phyloP scores from a whole-genome alignment of 1,140 invertebrate species.

The Apis florea region DNA sequence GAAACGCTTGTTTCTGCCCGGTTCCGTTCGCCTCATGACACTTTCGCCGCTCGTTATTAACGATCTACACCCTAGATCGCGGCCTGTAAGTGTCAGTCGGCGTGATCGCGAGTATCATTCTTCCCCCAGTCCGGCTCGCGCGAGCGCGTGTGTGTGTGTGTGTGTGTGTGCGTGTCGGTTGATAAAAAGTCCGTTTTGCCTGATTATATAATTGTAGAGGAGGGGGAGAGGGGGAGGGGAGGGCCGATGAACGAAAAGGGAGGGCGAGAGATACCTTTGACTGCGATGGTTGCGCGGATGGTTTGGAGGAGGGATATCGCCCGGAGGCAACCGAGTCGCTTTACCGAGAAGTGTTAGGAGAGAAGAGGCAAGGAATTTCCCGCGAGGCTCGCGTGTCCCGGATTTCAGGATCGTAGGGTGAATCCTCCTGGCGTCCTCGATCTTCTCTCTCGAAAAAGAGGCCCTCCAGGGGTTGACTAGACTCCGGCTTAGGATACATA shows the following conservation, averaged over 20 bases:
- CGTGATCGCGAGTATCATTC: neutral
- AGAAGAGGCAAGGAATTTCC: constrained; percentile 75
- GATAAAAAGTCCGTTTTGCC: neutral
- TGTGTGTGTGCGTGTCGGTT: neutral
- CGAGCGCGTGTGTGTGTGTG: too few relatives aligned
- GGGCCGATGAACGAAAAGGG: constrained; percentile 47
- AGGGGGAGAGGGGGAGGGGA: neutral
- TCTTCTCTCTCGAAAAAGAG: constrained; percentile 60
- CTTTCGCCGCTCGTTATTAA: constrained; percentile 21
- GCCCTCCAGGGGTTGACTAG: constrained; percentile 63
- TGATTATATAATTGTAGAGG: constrained; percentile 20
- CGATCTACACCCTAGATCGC: neutral
- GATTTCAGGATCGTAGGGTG: constrained; percentile 76
- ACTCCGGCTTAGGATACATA: constrained; percentile 67
- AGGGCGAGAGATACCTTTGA: neutral
- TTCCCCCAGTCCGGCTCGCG: neutral
- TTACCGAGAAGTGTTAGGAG: constrained; percentile 71
- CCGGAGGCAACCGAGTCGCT: constrained; percentile 64
- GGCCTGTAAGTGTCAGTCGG: neutral
- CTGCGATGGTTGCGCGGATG: constrained; percentile 15
- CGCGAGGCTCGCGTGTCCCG: constrained; percentile 79
- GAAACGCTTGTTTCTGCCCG: constrained; percentile 12
- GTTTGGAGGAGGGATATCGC: constrained; percentile 62
- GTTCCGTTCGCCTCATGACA: constrained; percentile 19
- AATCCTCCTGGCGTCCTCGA: constrained; percentile 74